Evolutionary conservation across 2,888 invertebrate genomes (phyloP), one percentile per base, ranked within the genome.

Genomic region (Drosophila mettleri): DNA sequence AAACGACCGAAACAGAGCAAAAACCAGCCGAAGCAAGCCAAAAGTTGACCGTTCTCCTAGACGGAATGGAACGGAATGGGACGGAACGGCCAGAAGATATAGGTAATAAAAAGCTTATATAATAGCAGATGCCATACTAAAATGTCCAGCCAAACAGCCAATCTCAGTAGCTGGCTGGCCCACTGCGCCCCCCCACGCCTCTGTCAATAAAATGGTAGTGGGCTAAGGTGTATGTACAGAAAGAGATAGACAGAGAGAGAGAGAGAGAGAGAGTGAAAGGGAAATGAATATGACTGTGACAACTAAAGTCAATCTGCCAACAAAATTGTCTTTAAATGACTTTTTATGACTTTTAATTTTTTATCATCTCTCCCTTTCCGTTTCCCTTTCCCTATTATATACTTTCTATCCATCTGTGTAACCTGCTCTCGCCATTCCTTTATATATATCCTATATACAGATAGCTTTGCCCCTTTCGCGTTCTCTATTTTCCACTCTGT

Each of bases 61-160:
- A 7, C 39, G 55, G 46, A 33, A 57, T 16, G 45, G n/a, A 55
- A 7, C 34, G 54, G 45, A 31, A 61, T 7, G 29, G 8, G 8
- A 4, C 24, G 43, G 45, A 29, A 59, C 24, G 51, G 27, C 7
- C 51, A 45, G 48, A 62, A 78, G 65, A 74, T 75, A 82, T 78
- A 41, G 80, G 78, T 61, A 83, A 86, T 86, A 82, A 82, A 82
- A 86, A 86, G 69, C 83, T 80, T 80, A 69, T 67, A 75, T 65
- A 79, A 69, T 64, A 51, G 67, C 74, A 79, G 73, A 69, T 66
- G 78, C 43, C 69, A 69, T 45, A 45, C 53, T 52, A 36, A 65
- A 59, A 62, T 54, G 53, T 29, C 55, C 62, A 60, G 18, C n/a
- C 48, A 60, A 9, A 4, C 54, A 31, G 36, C 14, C 54, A 69